Base-by-base conservation (phyloP, 2,888 invertebrate genomes). In the Platynereis dumerilii region DNA sequence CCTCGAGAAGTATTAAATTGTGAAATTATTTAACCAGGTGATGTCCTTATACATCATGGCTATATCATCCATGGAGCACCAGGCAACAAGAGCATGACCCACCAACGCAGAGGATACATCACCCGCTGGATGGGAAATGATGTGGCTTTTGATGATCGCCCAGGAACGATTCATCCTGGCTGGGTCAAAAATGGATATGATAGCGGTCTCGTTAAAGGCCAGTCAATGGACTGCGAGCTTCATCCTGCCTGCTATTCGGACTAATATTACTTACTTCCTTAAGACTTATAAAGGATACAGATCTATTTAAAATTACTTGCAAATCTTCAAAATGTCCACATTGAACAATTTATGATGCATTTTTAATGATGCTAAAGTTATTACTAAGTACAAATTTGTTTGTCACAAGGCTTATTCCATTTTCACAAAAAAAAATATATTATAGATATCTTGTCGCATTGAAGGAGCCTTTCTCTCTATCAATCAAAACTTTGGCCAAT, bases 11-110 rank as follows among this genome's bases (percentile, higher is more conserved):
- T 42, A 17, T 12, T 10, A 17, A 42, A 42, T 42, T 10, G 10
- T 42, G 17, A 42, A 10, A 42, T 42, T 17, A 12, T 12, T 42
- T 12, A 42, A 12, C 12, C 29, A 57, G 58, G 58, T 39, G 58
- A 58, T n/a, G 42, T 58, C 7, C n/a, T 58, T n/a, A 26, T 58
- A 39, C 58, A 58, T 20, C 58, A 58, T 24, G 58, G 58, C 1
- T 58, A 24, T 34, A 22, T 24, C n/a, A 58, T 58, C 12, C 58
- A 58, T 34, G 58, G 58, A 24, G 58, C 58, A 20, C 58, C 58
- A 39, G 58, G 58, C 1, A 58, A 58, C 42, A 5, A 3, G n/a
- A 34, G n/a, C 1, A 39, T 39, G 39, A 20, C 58, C 24, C 39
- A 24, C 17, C 58, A 39, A 10, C 34, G 58, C 22, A 29, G 58